A percentile compares a stretch with the other conserved stretches of the same genome.
These are phyloP conservation scores for Scolopax mira DNA, from an alignment of 2,113 vertebrate species.

Conservation along the genomic window DNA sequence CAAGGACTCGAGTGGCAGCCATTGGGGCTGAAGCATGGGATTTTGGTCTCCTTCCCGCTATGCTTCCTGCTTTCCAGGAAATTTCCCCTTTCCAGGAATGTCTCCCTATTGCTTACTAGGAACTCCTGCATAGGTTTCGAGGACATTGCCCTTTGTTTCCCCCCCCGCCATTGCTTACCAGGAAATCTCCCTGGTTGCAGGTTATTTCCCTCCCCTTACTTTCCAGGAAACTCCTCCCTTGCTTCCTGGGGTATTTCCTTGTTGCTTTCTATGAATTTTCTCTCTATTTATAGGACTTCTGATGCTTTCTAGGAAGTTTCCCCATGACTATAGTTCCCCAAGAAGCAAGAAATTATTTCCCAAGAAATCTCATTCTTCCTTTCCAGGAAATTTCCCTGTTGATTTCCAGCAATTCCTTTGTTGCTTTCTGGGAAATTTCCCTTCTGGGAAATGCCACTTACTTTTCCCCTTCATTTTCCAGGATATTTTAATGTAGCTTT, in stretches of 20 bases:
- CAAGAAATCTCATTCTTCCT: background rate
- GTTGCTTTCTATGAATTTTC: background rate
- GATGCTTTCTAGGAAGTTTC: background rate
- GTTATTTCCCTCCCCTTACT: background rate
- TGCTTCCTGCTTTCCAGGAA: background rate
- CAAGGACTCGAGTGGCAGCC: accelerated
- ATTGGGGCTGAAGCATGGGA: accelerated
- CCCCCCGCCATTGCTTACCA: accelerated
- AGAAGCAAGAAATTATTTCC: background rate
- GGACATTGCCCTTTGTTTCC: background rate
- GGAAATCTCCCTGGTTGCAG: background rate
- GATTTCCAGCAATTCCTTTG: background rate
- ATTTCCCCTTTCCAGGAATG: background rate
- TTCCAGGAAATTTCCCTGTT: background rate
- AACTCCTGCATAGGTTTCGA: background rate
- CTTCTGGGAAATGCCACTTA: background rate
- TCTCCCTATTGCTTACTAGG: background rate
- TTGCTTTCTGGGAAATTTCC: background rate
- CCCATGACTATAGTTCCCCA: too few relatives aligned
- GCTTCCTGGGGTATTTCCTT: background rate
- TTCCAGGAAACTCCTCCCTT: background rate
- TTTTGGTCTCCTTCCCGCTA: too few relatives aligned
- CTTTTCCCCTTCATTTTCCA: background rate
- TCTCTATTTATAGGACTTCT: background rate
- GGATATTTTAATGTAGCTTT: background rate